These are phyloP conservation scores for Slavum lentiscoides DNA, from an alignment of 2,888 invertebrate species.

Conservation along the genomic window DNA sequence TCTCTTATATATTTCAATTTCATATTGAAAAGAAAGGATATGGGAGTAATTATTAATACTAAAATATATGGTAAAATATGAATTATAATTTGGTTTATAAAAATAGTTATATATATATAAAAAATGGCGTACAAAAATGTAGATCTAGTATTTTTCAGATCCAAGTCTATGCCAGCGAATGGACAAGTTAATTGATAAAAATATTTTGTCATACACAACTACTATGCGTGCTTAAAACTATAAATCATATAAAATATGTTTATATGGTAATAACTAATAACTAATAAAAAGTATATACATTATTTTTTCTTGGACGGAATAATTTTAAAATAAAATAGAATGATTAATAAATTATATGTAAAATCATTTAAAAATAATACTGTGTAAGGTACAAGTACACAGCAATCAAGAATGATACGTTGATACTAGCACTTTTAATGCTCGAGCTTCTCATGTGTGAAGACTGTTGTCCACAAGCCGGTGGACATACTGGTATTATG, in stretches of 20 bases:
- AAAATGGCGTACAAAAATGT: too few relatives aligned
- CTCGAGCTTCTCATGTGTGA: constrained; percentile 22
- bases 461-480: constrained; percentile 68
- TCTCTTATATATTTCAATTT: too few relatives aligned
- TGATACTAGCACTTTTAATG: constrained; percentile 22
- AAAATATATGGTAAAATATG: too few relatives aligned
- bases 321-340: background rate
- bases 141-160: too few relatives aligned
- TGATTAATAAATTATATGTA: background rate
- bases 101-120: too few relatives aligned
- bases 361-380: constrained; percentile 7
- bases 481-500: constrained; percentile 89
- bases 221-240: background rate
- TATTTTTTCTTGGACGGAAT: constrained; percentile 7
- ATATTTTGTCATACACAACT: background rate
- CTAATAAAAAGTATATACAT: background rate
- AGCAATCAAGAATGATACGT: constrained; percentile 14
- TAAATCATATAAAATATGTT: background rate
- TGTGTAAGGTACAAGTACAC: constrained; percentile 3
- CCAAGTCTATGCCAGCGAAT: too few relatives aligned
- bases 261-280: background rate
- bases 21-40: too few relatives aligned
- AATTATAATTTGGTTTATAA: too few relatives aligned
- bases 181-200: too few relatives aligned
- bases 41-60: too few relatives aligned